Base-by-base conservation (phyloP, 2,888 invertebrate species). In the Halocaridina rubra region DNA sequence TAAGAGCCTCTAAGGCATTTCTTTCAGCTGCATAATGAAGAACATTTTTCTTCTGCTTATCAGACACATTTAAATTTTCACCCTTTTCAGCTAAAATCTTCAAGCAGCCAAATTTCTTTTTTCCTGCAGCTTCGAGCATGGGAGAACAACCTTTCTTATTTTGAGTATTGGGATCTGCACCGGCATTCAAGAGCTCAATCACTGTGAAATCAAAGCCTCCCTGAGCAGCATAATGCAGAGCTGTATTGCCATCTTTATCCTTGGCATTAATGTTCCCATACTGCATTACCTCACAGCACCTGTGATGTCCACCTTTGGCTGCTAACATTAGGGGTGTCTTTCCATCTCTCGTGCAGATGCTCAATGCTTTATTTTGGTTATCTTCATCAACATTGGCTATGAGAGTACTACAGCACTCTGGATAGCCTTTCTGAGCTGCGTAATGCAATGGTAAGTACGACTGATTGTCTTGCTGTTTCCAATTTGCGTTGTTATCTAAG, bases 281-380 rank as follows among this genome's bases (percentile, higher is more conserved):
- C 22, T 27, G 16, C n/a, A 87, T 69, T n/a, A 67, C 71, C 10
- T 67, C 46, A 67, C 87, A 87, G 32, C 85, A 79, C 5, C 29
- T 67, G 33, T 80, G 78, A 61, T 85, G 80, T 1, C 81, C 85
- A 27, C 67, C 74, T 30, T 85, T 81, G 3, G 87, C 81, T 27
- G 87, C 87, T 29, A 87, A 61, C 79, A 87, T 87, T 8, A 87
- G 67, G 2, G 87, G 81, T 19, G 85, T 87, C 46, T 74, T 79
- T 7, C 79, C 76, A 32, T 85, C 78, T 22, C 79, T 81, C 24
- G 78, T 29, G 39, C 8, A 13, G 29, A 33, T 46, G n/a, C 22
- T 78, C 16, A 84, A 53, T 29, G 69, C 71, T 19, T 78, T 72
- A 13, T 72, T 64, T 59, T 46, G 77, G 39, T 72, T 57, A 24